Evolutionary conservation across 1,140 invertebrate genomes (phyloP), one percentile per base, ranked within the genome.

Genomic region (Drosophila murphyi): DNA sequence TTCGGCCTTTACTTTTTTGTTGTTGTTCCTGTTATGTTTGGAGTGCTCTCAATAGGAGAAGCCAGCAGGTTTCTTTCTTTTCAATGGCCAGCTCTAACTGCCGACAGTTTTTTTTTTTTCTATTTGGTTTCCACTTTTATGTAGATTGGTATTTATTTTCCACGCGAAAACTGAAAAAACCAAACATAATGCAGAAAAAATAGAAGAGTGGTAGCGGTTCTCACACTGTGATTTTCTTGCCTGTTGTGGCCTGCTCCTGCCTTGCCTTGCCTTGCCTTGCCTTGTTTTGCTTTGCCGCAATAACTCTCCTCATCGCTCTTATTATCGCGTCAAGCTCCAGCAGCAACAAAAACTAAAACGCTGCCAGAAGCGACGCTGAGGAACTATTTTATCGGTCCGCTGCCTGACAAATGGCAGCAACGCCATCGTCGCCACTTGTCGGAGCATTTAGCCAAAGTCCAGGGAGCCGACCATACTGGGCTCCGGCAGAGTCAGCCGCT

Each of bases 91-190:
- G 72, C 56, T 56, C 56, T 12, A 51, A 54, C 71, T 67, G 55
- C 60, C 56, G 80, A 72, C 70, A 82, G 80, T 89, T 89, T 88
- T 83, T 89, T 89, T 88, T 83, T 88, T 68, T 78, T 37, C 20
- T 88, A 89, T 89, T 88, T 83, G 80, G 80, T 83, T 83, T 89
- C 83, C 80, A 89, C 83, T 88, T 88, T 88, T 88, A 88, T 88
- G 83, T 89, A 88, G 85, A 88, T 88, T 88, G 80, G 85, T 88
- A 88, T 88, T 88, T 88, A 89, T 88, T 89, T 88, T 89, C 85
- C 77, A 75, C 85, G 85, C 85, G 82, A 82, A 87, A 86, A 78
- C 71, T 57, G 65, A 59, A 63, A 81, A 78, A 79, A 79, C 78
- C 31, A 50, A 50, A 69, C 20, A 20, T 20, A 20, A 20, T 1